A percentile compares a stretch with the other conserved stretches of the same genome.
Conservation (phyloP, 2,797 vertebrate genomes). For the Falco rusticolus region DNA sequence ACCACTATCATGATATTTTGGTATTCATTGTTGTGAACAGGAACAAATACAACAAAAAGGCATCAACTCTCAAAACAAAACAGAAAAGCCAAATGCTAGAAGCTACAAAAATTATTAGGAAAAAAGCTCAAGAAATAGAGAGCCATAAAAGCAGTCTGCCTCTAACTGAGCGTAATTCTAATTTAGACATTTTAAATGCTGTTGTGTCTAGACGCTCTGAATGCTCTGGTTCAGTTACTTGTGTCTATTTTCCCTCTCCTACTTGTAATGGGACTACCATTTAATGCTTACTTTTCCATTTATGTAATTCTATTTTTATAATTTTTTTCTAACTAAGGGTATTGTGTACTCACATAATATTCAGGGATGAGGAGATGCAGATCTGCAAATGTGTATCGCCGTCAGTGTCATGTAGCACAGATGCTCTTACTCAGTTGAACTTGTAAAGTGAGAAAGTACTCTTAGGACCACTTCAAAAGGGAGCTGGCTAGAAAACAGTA, state of each 20-base stretch:
- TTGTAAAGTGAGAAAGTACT: not conserved
- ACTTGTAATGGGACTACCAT: not conserved
- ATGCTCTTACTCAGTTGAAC: not conserved
- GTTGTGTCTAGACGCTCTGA: not conserved
- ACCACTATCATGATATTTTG: not conserved
- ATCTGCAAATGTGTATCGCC: not conserved
- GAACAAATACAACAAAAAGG: not conserved
- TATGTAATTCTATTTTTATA: not conserved
- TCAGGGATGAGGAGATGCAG: not conserved
- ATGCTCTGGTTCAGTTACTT: not conserved
- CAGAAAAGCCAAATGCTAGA: not conserved
- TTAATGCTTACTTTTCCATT: not conserved
- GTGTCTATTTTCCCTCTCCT: not conserved
- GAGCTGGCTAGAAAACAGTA: not conserved
- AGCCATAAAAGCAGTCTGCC: not conserved
- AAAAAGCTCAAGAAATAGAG: not conserved
- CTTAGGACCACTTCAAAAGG: not conserved
- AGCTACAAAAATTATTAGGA: not conserved
- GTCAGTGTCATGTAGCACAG: not conserved
- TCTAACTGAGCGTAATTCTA: not conserved
- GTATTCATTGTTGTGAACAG: not conserved
- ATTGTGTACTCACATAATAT: not conserved
- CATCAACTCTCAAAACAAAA: not conserved
- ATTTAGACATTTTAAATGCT: conserved; percentile 14
- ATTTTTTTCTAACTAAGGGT: not conserved